Percentiles rank a stretch among this genome's conserved stretches.
Conservation (phyloP, 2,113 vertebrate species). For the Onychostoma macrolepis region DNA sequence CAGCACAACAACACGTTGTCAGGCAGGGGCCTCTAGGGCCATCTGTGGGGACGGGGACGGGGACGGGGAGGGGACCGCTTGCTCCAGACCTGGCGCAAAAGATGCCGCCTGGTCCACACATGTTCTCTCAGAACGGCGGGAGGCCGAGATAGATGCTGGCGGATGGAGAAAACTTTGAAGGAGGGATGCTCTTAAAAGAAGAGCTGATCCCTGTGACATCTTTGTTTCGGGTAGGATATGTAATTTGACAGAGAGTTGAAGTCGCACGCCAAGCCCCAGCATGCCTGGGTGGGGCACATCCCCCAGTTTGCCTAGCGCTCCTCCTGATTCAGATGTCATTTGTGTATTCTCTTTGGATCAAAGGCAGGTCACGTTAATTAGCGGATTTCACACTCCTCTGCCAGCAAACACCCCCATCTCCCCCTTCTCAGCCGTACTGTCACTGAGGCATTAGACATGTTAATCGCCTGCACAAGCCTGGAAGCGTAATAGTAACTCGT, state of each 20-base stretch:
- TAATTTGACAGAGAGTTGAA: conserved; percentile 64
- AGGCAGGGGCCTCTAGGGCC: conserved; percentile 65
- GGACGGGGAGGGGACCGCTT: conserved; percentile 39
- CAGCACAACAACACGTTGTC: conserved; percentile 74
- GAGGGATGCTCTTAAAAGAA: background rate
- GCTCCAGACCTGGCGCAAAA: conserved; percentile 46
- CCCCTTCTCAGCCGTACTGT: conserved; percentile 47
- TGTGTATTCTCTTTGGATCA: conserved; percentile 76
- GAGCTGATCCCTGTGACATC: conserved; percentile 43
- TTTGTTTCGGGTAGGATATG: conserved; percentile 57
- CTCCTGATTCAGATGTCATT: conserved; percentile 82
- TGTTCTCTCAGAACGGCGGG: conserved; percentile 56
- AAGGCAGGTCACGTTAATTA: conserved; percentile 78
- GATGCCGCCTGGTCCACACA: conserved; percentile 69
- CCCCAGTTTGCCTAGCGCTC: conserved; percentile 65
- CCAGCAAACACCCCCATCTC: conserved; percentile 81
- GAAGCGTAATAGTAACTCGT: conserved; percentile 39
- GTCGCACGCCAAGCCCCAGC: conserved; percentile 62
- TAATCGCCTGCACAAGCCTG: conserved; percentile 51
- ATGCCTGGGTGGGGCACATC: conserved; percentile 54
- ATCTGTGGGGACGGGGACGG: conserved; percentile 53
- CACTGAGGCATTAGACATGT: conserved; percentile 60
- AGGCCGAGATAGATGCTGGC: background rate
- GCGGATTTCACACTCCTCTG: conserved; percentile 74
- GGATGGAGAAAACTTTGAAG: conserved; percentile 9